Evolutionary conservation across 2,888 invertebrate genomes (phyloP).

Genomic region (Heteromurus nitidus): DNA sequence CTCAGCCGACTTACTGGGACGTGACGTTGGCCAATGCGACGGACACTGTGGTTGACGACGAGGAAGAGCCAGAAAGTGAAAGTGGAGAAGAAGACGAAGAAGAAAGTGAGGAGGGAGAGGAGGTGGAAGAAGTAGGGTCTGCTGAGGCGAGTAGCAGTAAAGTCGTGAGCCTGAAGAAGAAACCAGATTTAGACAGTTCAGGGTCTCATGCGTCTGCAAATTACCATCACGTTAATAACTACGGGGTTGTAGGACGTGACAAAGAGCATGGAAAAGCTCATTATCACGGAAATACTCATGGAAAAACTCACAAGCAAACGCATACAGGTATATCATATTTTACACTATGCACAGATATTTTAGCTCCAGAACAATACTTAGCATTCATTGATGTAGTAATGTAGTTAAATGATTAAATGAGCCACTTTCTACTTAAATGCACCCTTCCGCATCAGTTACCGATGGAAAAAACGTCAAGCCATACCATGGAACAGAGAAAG

Average conservation of each 20-base stretch:
- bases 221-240: slow-evolving; percentile 55
- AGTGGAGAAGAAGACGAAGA: slow-evolving; percentile 39
- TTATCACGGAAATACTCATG: slow-evolving; percentile 69
- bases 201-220: slow-evolving; percentile 67
- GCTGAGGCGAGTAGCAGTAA: background rate
- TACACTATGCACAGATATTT: background rate
- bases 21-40: slow-evolving; percentile 67
- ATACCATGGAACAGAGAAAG: slow-evolving; percentile 71
- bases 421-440: too few relatives aligned
- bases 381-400: too few relatives aligned
- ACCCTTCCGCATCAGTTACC: too few relatives aligned
- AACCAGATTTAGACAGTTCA: slow-evolving; percentile 52
- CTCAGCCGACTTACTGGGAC: slow-evolving; percentile 66
- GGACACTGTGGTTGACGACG: slow-evolving; percentile 36
- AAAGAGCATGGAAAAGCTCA: slow-evolving; percentile 66
- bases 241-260: slow-evolving; percentile 48
- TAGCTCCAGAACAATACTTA: background rate
- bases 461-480: slow-evolving; percentile 70
- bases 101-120: slow-evolving; percentile 36
- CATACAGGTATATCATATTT: slow-evolving; percentile 68
- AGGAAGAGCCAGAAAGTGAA: slow-evolving; percentile 46
- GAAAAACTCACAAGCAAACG: slow-evolving; percentile 66
- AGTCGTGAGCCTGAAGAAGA: slow-evolving; percentile 10
- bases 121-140: background rate
- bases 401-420: too few relatives aligned